A percentile compares a stretch with the other conserved stretches of the same genome.
Conservation (phyloP, 2,113 vertebrate species). For the Pseudopipra pipra region DNA sequence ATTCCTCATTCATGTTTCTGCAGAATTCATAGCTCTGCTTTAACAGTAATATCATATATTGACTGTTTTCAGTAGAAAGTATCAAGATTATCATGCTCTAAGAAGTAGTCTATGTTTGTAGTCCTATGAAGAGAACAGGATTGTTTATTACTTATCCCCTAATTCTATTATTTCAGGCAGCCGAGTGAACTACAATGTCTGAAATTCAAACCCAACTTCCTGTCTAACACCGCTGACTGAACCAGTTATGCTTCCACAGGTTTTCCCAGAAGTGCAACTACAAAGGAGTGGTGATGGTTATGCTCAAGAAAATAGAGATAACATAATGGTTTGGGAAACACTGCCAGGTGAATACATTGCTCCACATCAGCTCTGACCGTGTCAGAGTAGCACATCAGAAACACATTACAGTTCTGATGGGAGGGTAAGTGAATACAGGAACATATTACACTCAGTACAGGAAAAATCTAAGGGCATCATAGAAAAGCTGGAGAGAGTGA, state of each 20-base stretch:
- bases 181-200: background rate
- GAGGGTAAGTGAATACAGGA: slow-evolving; percentile 9
- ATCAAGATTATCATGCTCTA: background rate
- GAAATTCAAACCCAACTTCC: background rate
- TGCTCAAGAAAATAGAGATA: background rate
- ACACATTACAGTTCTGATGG: background rate
- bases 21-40: background rate
- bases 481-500: slow-evolving; percentile 38
- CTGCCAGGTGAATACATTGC: background rate
- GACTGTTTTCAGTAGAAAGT: background rate
- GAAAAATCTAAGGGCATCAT: background rate
- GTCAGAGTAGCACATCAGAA: background rate
- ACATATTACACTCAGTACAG: background rate
- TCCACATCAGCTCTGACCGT: background rate
- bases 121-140: background rate
- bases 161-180: background rate
- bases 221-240: background rate
- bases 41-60: background rate
- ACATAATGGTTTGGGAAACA: background rate
- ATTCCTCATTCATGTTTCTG: background rate
- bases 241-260: background rate
- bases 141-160: background rate
- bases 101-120: background rate
- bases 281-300: background rate
- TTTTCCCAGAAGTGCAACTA: background rate